phyloP scores from a whole-genome alignment of 2,113 vertebrate genomes.

The Cyanistes caeruleus region DNA sequence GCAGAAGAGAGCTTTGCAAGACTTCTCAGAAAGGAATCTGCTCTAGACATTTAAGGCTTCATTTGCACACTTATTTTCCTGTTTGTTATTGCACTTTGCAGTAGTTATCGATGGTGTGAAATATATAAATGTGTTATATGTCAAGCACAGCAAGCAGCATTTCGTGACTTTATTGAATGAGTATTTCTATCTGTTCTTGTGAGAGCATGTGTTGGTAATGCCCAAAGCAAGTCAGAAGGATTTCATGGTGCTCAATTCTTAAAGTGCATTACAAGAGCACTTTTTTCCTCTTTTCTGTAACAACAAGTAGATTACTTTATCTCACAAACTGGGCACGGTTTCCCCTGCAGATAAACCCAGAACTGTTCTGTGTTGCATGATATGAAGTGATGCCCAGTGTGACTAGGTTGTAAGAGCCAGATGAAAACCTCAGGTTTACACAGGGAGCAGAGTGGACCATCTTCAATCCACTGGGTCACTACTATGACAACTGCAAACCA shows the following conservation, averaged over 20 bases:
- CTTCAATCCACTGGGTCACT: neutral
- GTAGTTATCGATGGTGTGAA: neutral
- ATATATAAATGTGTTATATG: neutral
- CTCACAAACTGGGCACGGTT: neutral
- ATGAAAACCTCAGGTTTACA: neutral
- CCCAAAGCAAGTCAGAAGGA: neutral
- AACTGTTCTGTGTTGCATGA: neutral
- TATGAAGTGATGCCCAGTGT: neutral
- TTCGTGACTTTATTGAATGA: neutral
- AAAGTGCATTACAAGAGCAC: neutral
- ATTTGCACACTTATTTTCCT: neutral
- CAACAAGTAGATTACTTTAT: neutral
- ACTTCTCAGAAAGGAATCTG: neutral
- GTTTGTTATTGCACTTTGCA: neutral
- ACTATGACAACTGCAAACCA: neutral
- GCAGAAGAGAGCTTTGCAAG: neutral
- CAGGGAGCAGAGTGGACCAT: neutral
- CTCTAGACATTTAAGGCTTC: neutral
- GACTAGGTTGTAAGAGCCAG: neutral
- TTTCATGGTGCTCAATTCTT: neutral
- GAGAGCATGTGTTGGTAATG: neutral
- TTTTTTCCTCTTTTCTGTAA: neutral
- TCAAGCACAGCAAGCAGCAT: neutral
- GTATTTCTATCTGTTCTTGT: neutral
- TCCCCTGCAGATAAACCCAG: neutral